Evolutionary conservation across 2,888 invertebrate species (phyloP).

Genomic region (Drosophila parthenogenetica): DNA sequence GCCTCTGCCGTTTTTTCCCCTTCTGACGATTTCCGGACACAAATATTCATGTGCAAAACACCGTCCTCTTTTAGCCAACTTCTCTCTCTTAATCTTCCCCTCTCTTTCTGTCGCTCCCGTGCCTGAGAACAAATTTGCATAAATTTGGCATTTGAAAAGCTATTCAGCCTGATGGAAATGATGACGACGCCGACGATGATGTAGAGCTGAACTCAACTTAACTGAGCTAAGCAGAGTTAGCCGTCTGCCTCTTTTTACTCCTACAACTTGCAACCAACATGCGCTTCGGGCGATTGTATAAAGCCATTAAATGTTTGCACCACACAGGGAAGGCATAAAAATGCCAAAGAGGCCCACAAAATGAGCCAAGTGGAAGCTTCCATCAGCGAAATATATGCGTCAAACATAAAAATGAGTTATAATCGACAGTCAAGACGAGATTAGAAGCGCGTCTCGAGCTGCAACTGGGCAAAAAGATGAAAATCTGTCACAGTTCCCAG

Average conservation of each 20-base stretch:
- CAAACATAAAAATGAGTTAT: slow-evolving; percentile 47
- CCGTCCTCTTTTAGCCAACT: slow-evolving; percentile 42
- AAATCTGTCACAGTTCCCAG: slow-evolving; percentile 11
- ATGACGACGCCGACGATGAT: slow-evolving; percentile 61
- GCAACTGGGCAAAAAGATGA: slow-evolving; percentile 5
- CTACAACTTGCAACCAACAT: slow-evolving; percentile 4
- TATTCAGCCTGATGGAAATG: slow-evolving; percentile 76
- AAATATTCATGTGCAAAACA: slow-evolving; percentile 75
- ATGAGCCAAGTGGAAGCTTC: slow-evolving; percentile 18
- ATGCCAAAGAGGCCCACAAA: slow-evolving; percentile 37
- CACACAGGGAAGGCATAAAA: slow-evolving; percentile 56
- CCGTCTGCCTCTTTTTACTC: slow-evolving; percentile 10
- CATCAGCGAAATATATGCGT: slow-evolving; percentile 38
- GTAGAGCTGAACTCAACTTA: slow-evolving; percentile 58
- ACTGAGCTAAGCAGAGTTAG: slow-evolving; percentile 47
- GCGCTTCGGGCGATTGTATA: slow-evolving; percentile 44
- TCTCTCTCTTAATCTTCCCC: slow-evolving; percentile 17
- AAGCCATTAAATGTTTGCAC: slow-evolving; percentile 71
- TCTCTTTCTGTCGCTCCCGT: not conserved
- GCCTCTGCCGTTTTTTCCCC: not conserved
- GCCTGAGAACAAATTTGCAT: slow-evolving; percentile 70
- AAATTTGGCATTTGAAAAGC: slow-evolving; percentile 78
- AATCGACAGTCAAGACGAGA: slow-evolving; percentile 41
- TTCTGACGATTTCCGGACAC: slow-evolving; percentile 45
- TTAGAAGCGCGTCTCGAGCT: slow-evolving; percentile 16